A percentile compares a stretch with the other conserved stretches of the same genome.
Conservation (phyloP, 2,888 invertebrate species). For the Megalurothrips usitatus region DNA sequence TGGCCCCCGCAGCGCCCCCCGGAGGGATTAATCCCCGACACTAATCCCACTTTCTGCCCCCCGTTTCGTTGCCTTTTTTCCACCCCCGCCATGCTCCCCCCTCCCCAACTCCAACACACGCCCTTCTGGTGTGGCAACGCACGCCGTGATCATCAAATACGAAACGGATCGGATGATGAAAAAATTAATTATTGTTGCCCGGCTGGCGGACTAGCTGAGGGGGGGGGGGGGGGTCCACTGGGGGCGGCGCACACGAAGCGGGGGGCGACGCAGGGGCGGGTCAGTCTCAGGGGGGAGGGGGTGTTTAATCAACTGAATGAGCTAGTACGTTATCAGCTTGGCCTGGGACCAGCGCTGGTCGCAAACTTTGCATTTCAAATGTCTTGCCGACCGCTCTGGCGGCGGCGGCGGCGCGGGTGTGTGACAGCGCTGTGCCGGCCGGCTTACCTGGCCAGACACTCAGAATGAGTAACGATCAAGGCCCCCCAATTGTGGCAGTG, state of each 20-base stretch:
- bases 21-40: too few relatives aligned
- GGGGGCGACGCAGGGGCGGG: neutral
- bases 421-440: neutral
- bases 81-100: too few relatives aligned
- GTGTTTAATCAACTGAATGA: conserved; percentile 26
- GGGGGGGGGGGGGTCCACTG: neutral
- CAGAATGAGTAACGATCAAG: too few relatives aligned
- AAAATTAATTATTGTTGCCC: conserved; percentile 20
- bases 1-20: too few relatives aligned
- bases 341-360: neutral
- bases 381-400: conserved; percentile 6
- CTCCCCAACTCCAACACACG: too few relatives aligned
- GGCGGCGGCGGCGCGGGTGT: neutral
- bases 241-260: neutral
- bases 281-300: neutral
- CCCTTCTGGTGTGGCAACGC: neutral
- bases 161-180: conserved; percentile 22
- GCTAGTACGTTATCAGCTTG: conserved; percentile 22
- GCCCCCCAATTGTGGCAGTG: too few relatives aligned
- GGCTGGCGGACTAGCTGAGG: neutral
- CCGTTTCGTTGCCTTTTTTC: neutral
- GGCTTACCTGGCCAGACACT: neutral
- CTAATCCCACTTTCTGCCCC: too few relatives aligned
- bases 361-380: conserved; percentile 26
- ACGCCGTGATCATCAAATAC: neutral